Evolutionary conservation across 2,888 invertebrate species (phyloP), one percentile per base, ranked within the genome.

Genomic region (Helleia helle): DNA sequence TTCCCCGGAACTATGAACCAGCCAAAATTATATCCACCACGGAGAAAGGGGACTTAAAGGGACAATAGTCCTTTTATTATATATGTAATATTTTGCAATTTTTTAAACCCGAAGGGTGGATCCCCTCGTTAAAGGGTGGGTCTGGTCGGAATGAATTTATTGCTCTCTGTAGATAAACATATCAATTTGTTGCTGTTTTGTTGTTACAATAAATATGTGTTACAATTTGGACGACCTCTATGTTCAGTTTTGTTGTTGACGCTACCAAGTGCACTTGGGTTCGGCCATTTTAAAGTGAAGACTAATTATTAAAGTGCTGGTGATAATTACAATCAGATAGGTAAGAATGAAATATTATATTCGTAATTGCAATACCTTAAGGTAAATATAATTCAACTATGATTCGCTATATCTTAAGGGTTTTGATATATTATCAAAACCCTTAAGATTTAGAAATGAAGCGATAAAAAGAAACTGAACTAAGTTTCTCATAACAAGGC

Each of bases 141-240:
- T 72, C 56, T 48, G 55, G 46, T 42, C 54, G 71, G 74, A 77
- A 80, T 81, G 80, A 80, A 71, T 80, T 83, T 83, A 79, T 80
- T 70, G 76, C 71, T 62, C 71, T 72, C 65, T 75, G 79, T 80
- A 83, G 83, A 83, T 83, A 83, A 83, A 83, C 83, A 83, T 81
- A 83, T 83, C 83, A 83, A 83, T 83, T 83, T 83, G 83, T 83
- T 79, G 68, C 74, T 77, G 77, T 74, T 81, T 81, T 81, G 83
- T 81, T 70, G 68, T 67, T 55, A 56, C 58, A 66, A 64, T 70
- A 71, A 73, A 70, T 77, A 74, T 73, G 69, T 73, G 71, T 59
- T 72, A 67, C 77, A 73, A 77, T 83, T 75, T 58, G 60, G 63
- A 63, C 49, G 56, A 42, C 50, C 52, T 47, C 52, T 58, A 48